Evolutionary conservation across 2,113 vertebrate species (phyloP).

Genomic region (Pyxicephalus adspersus): DNA sequence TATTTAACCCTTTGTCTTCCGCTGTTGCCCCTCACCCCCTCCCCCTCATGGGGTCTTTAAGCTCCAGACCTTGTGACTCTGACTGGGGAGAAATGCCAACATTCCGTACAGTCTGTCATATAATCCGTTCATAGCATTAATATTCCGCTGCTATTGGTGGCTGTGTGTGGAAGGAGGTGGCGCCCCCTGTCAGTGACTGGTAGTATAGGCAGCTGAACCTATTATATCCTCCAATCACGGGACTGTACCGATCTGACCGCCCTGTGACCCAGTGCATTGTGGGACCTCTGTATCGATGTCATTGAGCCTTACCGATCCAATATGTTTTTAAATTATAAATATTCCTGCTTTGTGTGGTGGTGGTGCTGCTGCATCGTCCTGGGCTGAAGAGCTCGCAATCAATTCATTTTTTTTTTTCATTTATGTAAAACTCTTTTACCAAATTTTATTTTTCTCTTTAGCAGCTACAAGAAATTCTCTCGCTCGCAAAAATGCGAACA

Average conservation of each 20-base stretch:
- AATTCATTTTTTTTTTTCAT: background rate
- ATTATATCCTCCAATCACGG: too few relatives aligned
- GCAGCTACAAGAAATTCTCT: conserved; percentile 23
- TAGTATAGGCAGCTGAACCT: too few relatives aligned
- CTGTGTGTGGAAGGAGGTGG: background rate
- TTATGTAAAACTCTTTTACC: background rate
- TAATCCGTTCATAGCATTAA: too few relatives aligned
- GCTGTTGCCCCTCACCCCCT: background rate
- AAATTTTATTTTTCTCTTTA: conserved; percentile 6
- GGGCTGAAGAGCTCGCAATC: background rate
- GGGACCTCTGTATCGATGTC: background rate
- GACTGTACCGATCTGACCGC: too few relatives aligned
- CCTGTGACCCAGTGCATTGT: background rate
- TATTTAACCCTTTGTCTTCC: conserved; percentile 38
- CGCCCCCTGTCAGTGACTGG: background rate
- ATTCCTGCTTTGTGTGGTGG: too few relatives aligned
- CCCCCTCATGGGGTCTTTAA: background rate
- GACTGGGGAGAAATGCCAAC: background rate
- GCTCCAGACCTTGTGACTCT: background rate
- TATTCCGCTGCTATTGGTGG: background rate
- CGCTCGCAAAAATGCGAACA: conserved; percentile 6
- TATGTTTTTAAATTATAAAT: too few relatives aligned
- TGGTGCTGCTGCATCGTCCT: background rate
- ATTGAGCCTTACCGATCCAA: background rate
- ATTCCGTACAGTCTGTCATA: background rate